A percentile compares a stretch with the other conserved stretches of the same genome.
Conservation (phyloP, 2,888 invertebrate species). For the Drosophila fulvimacula region DNA sequence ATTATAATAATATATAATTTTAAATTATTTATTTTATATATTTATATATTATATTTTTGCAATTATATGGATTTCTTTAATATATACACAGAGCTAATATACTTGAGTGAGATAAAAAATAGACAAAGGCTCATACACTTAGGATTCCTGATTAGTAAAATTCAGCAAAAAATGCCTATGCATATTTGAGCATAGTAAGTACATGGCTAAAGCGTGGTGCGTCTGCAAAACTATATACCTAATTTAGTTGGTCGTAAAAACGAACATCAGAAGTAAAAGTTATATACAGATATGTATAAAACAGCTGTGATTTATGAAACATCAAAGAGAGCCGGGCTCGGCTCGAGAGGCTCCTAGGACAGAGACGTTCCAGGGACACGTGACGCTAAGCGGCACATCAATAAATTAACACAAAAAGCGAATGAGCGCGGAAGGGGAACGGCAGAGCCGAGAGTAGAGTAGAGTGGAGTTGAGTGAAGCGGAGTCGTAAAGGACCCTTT, state of each 20-base stretch:
- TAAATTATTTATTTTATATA: no score
- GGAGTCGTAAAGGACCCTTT: constrained; percentile 59
- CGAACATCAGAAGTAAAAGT: not conserved
- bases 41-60: no score
- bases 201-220: no score
- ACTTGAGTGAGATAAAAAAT: no score
- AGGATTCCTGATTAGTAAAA: not conserved
- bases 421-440: constrained; percentile 11
- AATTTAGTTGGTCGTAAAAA: constrained; percentile 46
- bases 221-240: constrained; percentile 12
- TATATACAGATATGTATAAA: constrained; percentile 9
- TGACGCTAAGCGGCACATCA: constrained; percentile 61
- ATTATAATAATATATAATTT: no score
- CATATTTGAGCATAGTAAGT: not conserved
- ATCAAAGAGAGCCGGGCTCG: constrained; percentile 48
- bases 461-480: constrained; percentile 1
- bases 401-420: constrained; percentile 63
- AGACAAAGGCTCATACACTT: not conserved
- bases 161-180: not conserved
- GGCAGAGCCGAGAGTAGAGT: constrained; percentile 1
- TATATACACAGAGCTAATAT: no score
- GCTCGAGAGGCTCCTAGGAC: constrained; percentile 1
- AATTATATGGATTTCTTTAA: no score
- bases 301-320: constrained; percentile 52
- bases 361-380: constrained; percentile 29